Evolutionary conservation across 2,113 vertebrate genomes (phyloP), one percentile per base, ranked within the genome.

Genomic region (Sclerurus mexicanus): DNA sequence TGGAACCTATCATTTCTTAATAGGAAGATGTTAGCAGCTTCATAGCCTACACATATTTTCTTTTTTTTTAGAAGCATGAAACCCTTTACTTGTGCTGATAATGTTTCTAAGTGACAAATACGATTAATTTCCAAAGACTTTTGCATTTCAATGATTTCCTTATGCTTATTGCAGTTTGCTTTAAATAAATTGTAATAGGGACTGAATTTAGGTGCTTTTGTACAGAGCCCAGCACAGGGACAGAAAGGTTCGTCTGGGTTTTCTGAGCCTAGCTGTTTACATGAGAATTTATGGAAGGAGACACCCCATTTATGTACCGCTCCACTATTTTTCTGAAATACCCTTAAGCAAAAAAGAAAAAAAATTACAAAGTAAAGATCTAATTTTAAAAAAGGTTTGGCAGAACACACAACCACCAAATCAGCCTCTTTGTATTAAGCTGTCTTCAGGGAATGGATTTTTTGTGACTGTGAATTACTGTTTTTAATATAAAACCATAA

Each of bases 401-500:
- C 56, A 81, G 84, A 93, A 85, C 39, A 68, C 1, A 6, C 21
- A 94, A 80, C 3, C 0, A 14, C 85, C 76, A 96, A 89, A 90
- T 74, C 85, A 93, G 56, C 76, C 88, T 78, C 77, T 88, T 90
- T 85, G 73, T 92, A 68, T 93, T 87, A 86, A 90, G 56, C 25
- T 90, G 79, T 96, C 92, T 95, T 94, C 64, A 79, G 90, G 95
- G 85, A 95, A 75, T 4, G 39, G 37, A 44, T 78, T 95, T 91
- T 72, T 84, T 87, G 88, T 92, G 90, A 92, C 90, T 90, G 31
- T 87, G 95, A 97, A 93, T 95, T 95, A 95, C 92, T 93, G 95
- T 84, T 96, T 96, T 97, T 96, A 95, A 96, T 95, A 95, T 91
- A 95, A 86, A 92, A 87, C 28, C 25, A 39, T 93, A 90, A 94